A percentile compares a stretch with the other conserved stretches of the same genome.
Conservation (phyloP, 2,888 invertebrate species). For the Dimorphilus gyrociliatus region DNA sequence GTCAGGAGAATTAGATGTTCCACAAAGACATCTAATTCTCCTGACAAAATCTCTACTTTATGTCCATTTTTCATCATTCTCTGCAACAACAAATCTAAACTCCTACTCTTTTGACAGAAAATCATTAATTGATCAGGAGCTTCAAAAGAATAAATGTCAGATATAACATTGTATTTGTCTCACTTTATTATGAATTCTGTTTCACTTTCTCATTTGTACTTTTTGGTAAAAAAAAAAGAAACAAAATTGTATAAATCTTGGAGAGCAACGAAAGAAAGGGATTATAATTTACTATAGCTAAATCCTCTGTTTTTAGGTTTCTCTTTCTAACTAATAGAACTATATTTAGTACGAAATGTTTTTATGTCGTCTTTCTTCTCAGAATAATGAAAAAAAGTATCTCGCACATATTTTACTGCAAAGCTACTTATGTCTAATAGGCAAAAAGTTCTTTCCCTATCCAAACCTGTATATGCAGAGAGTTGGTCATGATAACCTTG, state of each 20-base stretch:
- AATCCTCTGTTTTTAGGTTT: not conserved
- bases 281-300: not conserved
- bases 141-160: constrained; percentile 86
- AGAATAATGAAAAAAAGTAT: no score
- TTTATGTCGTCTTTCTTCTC: no score
- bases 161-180: constrained; percentile 78
- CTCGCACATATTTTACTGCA: no score
- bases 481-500: constrained; percentile 96
- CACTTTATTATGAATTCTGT: no score
- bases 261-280: constrained; percentile 1
- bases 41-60: constrained; percentile 76
- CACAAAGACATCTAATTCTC: constrained; percentile 81
- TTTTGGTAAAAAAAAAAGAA: no score
- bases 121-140: constrained; percentile 95
- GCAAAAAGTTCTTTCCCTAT: no score
- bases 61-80: constrained; percentile 83
- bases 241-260: constrained; percentile 4
- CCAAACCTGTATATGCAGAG: constrained; percentile 88
- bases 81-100: constrained; percentile 69
- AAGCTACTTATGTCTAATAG: no score
- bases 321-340: not conserved
- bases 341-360: no score
- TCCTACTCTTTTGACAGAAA: constrained; percentile 78
- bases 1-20: constrained; percentile 79
- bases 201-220: no score